These are phyloP conservation scores for Drosophila subobscura DNA, from an alignment of 1,140 invertebrate species.

Conservation along the genomic window DNA sequence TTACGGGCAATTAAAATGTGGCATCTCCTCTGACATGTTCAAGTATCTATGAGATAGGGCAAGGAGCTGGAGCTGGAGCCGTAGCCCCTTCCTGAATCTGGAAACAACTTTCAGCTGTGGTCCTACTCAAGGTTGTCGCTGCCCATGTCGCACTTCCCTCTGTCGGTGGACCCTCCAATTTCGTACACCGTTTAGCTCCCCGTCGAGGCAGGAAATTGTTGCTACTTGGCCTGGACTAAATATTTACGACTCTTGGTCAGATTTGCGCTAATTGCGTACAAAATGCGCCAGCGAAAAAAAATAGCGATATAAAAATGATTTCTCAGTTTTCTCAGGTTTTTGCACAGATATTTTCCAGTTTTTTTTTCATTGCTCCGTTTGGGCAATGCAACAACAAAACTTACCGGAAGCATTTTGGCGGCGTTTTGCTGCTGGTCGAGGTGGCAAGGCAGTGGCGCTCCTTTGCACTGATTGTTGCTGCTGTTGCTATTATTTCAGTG, in stretches of 20 bases:
- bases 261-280: conserved; percentile 53
- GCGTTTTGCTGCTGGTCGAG: conserved; percentile 58
- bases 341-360: conserved; percentile 22
- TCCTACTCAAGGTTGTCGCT: conserved; percentile 26
- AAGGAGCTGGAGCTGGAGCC: too few relatives aligned
- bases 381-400: conserved; percentile 38
- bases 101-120: conserved; percentile 30
- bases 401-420: conserved; percentile 79
- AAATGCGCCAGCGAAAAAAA: conserved; percentile 35
- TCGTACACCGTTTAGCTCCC: too few relatives aligned
- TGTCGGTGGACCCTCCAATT: neutral
- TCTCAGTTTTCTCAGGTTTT: conserved; percentile 32
- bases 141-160: neutral
- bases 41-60: neutral
- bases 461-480: conserved; percentile 28
- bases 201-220: conserved; percentile 21
- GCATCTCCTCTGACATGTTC: too few relatives aligned
- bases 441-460: conserved; percentile 44
- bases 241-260: conserved; percentile 39
- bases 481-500: conserved; percentile 32
- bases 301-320: conserved; percentile 42
- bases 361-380: conserved; percentile 13
- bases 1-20: conserved; percentile 3
- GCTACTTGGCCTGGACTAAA: conserved; percentile 14
- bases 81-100: too few relatives aligned